A percentile compares a stretch with the other conserved stretches of the same genome.
Evolutionary conservation across 35 echinoderm and acorn worm genomes (phyloP).

Genomic region (Stichopus chloronotus): DNA sequence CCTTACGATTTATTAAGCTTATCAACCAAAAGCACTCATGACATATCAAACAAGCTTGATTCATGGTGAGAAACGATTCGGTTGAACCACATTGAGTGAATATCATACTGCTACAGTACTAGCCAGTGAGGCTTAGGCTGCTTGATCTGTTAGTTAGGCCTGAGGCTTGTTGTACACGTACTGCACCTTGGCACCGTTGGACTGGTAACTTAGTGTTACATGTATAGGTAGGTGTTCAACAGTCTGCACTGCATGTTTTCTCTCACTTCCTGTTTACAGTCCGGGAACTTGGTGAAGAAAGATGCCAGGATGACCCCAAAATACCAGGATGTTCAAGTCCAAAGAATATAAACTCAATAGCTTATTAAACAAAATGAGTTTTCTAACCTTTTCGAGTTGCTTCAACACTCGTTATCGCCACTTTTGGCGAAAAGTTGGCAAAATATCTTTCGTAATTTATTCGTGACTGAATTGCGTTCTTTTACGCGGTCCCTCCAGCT

Average conservation of each 20-base stretch:
- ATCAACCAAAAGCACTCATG: too few species aligned
- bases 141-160: too few species aligned
- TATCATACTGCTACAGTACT: too few species aligned
- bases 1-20: too few species aligned
- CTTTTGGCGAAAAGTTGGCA: neutral
- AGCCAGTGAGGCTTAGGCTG: too few species aligned
- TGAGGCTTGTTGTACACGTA: too few species aligned
- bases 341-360: neutral
- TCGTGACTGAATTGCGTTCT: neutral
- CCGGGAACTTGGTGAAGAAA: conserved; percentile 20
- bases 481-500: neutral
- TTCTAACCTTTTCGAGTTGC: neutral
- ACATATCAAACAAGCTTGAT: too few species aligned
- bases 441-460: neutral
- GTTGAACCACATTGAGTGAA: too few species aligned
- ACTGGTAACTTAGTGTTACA: too few species aligned
- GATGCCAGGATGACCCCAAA: conserved; percentile 31
- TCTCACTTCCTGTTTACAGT: conserved; percentile 49
- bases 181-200: too few species aligned
- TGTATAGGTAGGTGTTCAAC: neutral
- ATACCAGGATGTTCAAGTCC: conserved; percentile 42
- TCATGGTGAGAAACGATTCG: too few species aligned
- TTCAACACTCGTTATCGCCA: neutral
- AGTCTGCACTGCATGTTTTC: neutral
- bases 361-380: neutral